Evolutionary conservation across 2,113 vertebrate genomes (phyloP).

Genomic region (Cariama cristata): DNA sequence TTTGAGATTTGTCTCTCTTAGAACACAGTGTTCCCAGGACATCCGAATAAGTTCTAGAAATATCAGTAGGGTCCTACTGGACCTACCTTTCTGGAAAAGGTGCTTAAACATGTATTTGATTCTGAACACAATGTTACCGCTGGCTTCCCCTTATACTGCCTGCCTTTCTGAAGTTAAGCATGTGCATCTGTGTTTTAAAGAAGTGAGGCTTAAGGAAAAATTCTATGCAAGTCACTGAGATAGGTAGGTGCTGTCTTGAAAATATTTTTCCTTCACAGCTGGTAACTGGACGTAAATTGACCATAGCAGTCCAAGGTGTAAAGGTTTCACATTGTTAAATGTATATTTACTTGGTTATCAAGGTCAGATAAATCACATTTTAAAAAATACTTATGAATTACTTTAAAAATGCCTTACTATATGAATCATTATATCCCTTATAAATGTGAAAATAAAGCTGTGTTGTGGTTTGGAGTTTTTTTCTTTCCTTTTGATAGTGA

Average conservation of each 20-base stretch:
- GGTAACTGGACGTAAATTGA: background rate
- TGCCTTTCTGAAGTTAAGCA: background rate
- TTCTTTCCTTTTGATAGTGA: background rate
- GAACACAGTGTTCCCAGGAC: background rate
- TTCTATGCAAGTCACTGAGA: background rate
- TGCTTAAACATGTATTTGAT: background rate
- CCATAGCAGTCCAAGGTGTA: background rate
- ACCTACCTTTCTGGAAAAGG: background rate
- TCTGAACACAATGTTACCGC: background rate
- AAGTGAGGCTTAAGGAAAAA: background rate
- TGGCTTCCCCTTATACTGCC: background rate
- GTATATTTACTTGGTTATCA: background rate
- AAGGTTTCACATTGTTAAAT: background rate
- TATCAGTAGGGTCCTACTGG: background rate
- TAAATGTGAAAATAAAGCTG: background rate
- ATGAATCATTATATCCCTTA: background rate
- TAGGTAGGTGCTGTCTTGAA: background rate
- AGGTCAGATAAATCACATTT: background rate
- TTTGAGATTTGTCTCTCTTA: background rate
- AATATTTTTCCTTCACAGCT: background rate
- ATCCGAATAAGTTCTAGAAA: background rate
- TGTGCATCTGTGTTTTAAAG: background rate
- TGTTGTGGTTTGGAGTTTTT: accelerated
- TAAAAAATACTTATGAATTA: background rate
- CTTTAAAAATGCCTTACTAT: background rate